Evolutionary conservation across 2,888 invertebrate genomes (phyloP).

Genomic region (Metellina segmentata): DNA sequence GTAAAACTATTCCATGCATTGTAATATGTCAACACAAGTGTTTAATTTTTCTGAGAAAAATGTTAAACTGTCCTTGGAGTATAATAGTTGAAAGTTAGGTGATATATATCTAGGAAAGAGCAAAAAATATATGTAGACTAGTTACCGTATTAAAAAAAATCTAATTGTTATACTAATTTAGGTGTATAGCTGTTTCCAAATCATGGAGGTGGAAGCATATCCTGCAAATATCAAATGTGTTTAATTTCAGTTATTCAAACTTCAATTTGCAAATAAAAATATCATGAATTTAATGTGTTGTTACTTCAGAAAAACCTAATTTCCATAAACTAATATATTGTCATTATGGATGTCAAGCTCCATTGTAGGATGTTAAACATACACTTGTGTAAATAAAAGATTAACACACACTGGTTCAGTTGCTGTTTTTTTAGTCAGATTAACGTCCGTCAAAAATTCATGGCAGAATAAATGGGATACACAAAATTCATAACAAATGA

Average conservation of each 20-base stretch:
- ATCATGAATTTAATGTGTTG: constrained; percentile 55
- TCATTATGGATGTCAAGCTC: constrained; percentile 55
- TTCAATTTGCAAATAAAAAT: constrained; percentile 65
- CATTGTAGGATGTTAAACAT: constrained; percentile 64
- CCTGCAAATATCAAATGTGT: constrained; percentile 52
- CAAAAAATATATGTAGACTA: constrained; percentile 65
- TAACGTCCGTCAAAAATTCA: too few species aligned
- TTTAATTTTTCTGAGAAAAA: constrained; percentile 44
- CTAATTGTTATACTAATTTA: constrained; percentile 69
- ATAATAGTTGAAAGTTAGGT: constrained; percentile 67
- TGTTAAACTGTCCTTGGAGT: constrained; percentile 58
- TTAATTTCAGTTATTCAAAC: constrained; percentile 45
- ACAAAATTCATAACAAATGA: too few species aligned
- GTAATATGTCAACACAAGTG: constrained; percentile 28
- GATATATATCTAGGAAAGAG: constrained; percentile 47
- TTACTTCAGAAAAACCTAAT: constrained; percentile 70
- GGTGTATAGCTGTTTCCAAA: constrained; percentile 61
- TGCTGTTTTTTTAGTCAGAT: constrained; percentile 32
- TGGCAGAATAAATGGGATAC: too few species aligned
- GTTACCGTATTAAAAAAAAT: constrained; percentile 57
- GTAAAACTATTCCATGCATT: constrained; percentile 21
- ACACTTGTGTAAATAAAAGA: constrained; percentile 66
- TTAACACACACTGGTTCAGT: constrained; percentile 51
- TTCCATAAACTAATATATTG: constrained; percentile 62
- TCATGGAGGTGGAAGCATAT: constrained; percentile 40